Conservation (phyloP, 2,888 invertebrate species). For the Pemphredon lugubris region DNA sequence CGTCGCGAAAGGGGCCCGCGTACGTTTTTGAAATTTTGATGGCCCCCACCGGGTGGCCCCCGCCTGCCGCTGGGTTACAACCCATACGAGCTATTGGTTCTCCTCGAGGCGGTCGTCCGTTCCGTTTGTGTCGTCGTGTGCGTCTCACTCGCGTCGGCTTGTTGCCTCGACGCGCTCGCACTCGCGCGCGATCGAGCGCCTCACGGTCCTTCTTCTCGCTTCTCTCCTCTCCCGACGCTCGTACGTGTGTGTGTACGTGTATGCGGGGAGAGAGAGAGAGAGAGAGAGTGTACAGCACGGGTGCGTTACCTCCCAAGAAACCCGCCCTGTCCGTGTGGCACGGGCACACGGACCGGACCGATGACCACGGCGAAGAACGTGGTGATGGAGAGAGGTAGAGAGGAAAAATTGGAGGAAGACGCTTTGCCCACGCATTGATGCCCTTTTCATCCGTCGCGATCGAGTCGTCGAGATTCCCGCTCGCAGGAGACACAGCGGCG, state of each 20-base stretch:
- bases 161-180: neutral
- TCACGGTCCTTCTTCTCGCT: slow-evolving; percentile 50
- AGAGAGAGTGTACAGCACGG: neutral
- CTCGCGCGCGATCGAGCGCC: neutral
- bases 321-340: slow-evolving; percentile 31
- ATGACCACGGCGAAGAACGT: slow-evolving; percentile 6
- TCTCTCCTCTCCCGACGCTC: slow-evolving; percentile 40
- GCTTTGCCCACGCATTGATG: slow-evolving; percentile 35
- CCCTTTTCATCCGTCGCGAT: slow-evolving; percentile 34
- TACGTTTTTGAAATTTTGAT: slow-evolving; percentile 82
- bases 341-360: slow-evolving; percentile 5
- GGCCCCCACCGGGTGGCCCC: slow-evolving; percentile 77
- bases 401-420: slow-evolving; percentile 41
- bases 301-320: neutral
- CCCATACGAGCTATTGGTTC: slow-evolving; percentile 69
- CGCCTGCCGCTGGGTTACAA: slow-evolving; percentile 58
- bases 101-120: slow-evolving; percentile 59
- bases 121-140: slow-evolving; percentile 58
- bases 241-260: slow-evolving; percentile 14
- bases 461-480: neutral
- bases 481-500: neutral
- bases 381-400: neutral
- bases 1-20: slow-evolving; percentile 81
- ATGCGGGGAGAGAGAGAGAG: no score
- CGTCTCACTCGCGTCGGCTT: slow-evolving; percentile 29